phyloP scores from a whole-genome alignment of 2,888 invertebrate species.

The Hypomecis atomaria region DNA sequence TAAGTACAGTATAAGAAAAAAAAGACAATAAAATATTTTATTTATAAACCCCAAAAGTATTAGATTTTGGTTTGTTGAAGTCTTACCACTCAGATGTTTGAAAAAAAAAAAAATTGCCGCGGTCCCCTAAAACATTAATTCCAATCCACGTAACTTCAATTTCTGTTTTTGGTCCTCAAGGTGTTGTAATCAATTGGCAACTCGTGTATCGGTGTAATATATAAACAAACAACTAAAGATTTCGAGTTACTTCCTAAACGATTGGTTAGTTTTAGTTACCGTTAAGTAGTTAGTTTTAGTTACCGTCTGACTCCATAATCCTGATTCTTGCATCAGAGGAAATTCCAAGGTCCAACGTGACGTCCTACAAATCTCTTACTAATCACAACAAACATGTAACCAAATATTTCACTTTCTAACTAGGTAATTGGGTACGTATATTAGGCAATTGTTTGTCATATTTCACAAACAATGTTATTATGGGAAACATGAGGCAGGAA shows the following conservation, averaged over 20 bases:
- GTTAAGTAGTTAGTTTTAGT: slow-evolving; percentile 9
- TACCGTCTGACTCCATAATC: slow-evolving; percentile 22
- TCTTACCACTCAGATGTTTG: no score
- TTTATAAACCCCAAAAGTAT: no score
- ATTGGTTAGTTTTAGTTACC: slow-evolving; percentile 14
- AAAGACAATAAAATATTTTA: no score
- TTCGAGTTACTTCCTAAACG: slow-evolving; percentile 28
- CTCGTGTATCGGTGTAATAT: neutral
- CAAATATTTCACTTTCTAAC: slow-evolving; percentile 16
- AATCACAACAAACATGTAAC: slow-evolving; percentile 21
- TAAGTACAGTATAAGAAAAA: no score
- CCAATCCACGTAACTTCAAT: no score
- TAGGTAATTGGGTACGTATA: slow-evolving; percentile 13
- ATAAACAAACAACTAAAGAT: slow-evolving; percentile 35
- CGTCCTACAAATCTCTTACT: slow-evolving; percentile 17
- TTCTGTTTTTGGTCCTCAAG: neutral
- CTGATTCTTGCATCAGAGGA: slow-evolving; percentile 28
- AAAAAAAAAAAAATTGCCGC: no score
- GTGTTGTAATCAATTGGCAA: neutral
- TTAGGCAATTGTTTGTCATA: slow-evolving; percentile 8
- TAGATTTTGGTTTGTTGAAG: no score
- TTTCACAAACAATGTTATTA: neutral
- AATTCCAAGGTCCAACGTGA: slow-evolving; percentile 10
- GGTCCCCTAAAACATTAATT: no score
- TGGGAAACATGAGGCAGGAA: no score